Base-by-base conservation (phyloP, 2,888 invertebrate genomes). In the Hedya salicella region DNA sequence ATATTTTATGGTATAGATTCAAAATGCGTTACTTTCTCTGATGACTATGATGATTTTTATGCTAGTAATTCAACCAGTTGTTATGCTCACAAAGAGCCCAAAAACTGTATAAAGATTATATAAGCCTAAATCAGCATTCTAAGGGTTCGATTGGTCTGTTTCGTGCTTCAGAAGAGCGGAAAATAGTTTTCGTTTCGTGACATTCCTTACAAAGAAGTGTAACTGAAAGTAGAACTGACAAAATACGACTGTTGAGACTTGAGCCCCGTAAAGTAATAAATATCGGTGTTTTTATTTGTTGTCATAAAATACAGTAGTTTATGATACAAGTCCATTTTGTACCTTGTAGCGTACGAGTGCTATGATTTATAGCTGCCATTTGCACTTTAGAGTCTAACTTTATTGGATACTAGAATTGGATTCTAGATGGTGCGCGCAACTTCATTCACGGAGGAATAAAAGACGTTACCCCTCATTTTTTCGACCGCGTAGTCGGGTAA, bases 81-180 rank as follows among this genome's bases (percentile, higher is more conserved):
- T n/a, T n/a, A n/a, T n/a, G n/a, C n/a, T n/a, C n/a, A n/a, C n/a
- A n/a, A n/a, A n/a, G n/a, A n/a, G n/a, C n/a, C n/a, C n/a, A n/a
- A n/a, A n/a, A n/a, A n/a, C n/a, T n/a, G n/a, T n/a, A n/a, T n/a
- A 40, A 39, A 21, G 11, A 30, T 40, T 53, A 56, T 49, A 16
- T 48, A 46, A 54, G 1, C 2, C 19, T 14, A 21, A 44, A 21
- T 1, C 19, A 44, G 9, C 49, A 30, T 57, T 50, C 48, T 39
- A 30, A 25, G 2, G 14, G 17, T 60, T 65, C 59, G 39, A 60
- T 16, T 46, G 19, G 21, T 57, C 19, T n/a, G n/a, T n/a, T 49
- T 61, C 44, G 50, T 65, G 68, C 65, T 65, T 61, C 68, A 61
- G 16, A 68, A 61, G 61, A 65, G 65, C 68, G 65, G 61, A 68